Base-by-base conservation (phyloP, 2,888 invertebrate species). In the Andrena hattorfiana region DNA sequence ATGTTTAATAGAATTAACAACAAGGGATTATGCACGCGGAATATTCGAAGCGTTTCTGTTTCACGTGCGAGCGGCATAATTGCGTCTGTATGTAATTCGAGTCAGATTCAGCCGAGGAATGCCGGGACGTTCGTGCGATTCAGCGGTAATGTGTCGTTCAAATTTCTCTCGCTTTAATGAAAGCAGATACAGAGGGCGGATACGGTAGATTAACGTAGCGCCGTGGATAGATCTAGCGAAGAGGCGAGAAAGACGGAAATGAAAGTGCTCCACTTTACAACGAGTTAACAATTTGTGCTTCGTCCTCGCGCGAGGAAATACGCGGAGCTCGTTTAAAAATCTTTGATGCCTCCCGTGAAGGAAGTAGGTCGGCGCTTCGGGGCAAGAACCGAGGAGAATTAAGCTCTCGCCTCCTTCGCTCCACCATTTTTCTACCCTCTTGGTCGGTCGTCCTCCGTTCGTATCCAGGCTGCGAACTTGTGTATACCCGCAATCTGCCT, bases 311-410 rank as follows among this genome's bases (percentile, higher is more conserved):
- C 86, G 77, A 75, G 67, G 73, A 75, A 84, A 84, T 69, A 68
- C 79, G 74, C 68, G 71, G 78, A 85, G 77, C 73, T 84, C 75
- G 77, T 77, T 87, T 80, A 82, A 83, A 87, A 86, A 80, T 80
- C 85, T 87, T 87, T 85, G 85, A 85, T 83, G 74, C 81, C 63
- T 73, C 26, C 62, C 66, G 66, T 54, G 80, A 69, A 76, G 76
- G 73, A 86, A 83, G 78, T 87, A 85, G 87, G 85, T 87, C 87
- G 74, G 26, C 59, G 79, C 81, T 73, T 66, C 77, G 84, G 77
- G 85, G 70, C 77, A 68, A 80, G 68, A 71, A 70, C 86, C 76
- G 71, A 75, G 75, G 84, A 80, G 75, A 87, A 87, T 86, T 85
- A 83, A 84, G 77, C 82, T 82, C 77, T 77, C 72, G 63, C 70